Percentiles rank a stretch among this genome's conserved stretches.
Evolutionary conservation across 2,113 vertebrate genomes (phyloP).

Genomic region (Entelurus aequoreus): DNA sequence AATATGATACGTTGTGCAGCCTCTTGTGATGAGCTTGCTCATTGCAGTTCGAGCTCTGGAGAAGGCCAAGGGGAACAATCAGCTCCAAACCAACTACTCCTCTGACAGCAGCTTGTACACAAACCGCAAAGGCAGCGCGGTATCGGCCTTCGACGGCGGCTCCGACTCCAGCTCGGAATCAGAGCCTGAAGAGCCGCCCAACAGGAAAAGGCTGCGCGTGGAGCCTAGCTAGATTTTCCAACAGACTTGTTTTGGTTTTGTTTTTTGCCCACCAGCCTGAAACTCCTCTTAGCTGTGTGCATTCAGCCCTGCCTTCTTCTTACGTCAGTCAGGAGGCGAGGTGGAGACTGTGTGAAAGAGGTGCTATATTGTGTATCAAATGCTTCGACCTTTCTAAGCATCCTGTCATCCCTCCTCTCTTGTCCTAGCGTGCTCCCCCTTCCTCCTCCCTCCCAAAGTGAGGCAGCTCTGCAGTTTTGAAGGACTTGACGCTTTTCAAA

Average conservation of each 20-base stretch:
- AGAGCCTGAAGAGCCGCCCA: constrained; percentile 86
- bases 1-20: background rate
- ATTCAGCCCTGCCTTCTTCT: constrained; percentile 47
- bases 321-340: constrained; percentile 49
- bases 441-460: constrained; percentile 28
- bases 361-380: constrained; percentile 49
- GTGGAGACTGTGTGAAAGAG: constrained; percentile 57
- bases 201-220: constrained; percentile 88
- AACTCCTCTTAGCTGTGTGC: constrained; percentile 51
- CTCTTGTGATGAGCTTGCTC: constrained; percentile 1
- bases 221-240: constrained; percentile 80
- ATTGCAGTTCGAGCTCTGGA: constrained; percentile 88
- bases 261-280: constrained; percentile 46
- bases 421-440: constrained; percentile 36
- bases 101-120: constrained; percentile 93
- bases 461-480: constrained; percentile 70
- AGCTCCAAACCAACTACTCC: constrained; percentile 86
- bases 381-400: constrained; percentile 61
- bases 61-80: constrained; percentile 87
- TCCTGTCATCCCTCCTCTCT: constrained; percentile 38
- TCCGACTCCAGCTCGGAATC: constrained; percentile 93
- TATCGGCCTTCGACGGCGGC: constrained; percentile 93
- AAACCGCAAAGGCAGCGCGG: constrained; percentile 91
- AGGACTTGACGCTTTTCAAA: constrained; percentile 55
- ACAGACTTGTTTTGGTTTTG: constrained; percentile 29